A percentile compares a stretch with the other conserved stretches of the same genome.
These are phyloP conservation scores for Holcopasites calliopsidis DNA, from an alignment of 1,140 invertebrate species.

Conservation along the genomic window DNA sequence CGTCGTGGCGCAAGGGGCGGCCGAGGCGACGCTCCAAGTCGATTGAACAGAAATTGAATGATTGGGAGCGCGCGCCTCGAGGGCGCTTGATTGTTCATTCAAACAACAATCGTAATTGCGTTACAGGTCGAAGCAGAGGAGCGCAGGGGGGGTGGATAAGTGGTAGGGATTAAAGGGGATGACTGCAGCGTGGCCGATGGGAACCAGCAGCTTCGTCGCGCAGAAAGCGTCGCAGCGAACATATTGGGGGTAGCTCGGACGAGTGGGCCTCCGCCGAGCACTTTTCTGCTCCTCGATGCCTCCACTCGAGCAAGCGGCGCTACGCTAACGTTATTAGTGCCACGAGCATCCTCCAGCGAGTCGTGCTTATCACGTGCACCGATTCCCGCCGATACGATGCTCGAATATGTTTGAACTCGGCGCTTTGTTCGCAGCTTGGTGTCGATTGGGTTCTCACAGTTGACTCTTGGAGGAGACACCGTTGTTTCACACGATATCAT, in stretches of 20 bases:
- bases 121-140: slow-evolving; percentile 69
- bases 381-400: background rate
- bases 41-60: slow-evolving; percentile 81
- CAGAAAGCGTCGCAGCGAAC: background rate
- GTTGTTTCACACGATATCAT: background rate
- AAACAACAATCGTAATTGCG: slow-evolving; percentile 81
- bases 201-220: background rate
- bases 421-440: slow-evolving; percentile 5
- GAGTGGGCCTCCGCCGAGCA: slow-evolving; percentile 60
- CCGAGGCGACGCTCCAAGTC: slow-evolving; percentile 64
- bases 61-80: slow-evolving; percentile 76
- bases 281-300: slow-evolving; percentile 54
- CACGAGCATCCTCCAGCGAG: slow-evolving; percentile 47
- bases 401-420: background rate
- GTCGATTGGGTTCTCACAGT: background rate
- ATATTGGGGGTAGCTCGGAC: slow-evolving; percentile 48
- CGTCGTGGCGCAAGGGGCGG: slow-evolving; percentile 27
- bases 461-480: background rate
- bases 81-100: slow-evolving; percentile 81
- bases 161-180: background rate
- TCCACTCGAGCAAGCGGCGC: slow-evolving; percentile 39
- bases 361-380: slow-evolving; percentile 17
- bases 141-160: slow-evolving; percentile 43
- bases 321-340: slow-evolving; percentile 66
- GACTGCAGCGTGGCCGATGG: slow-evolving; percentile 23